Conservation (phyloP, 1,140 invertebrate genomes). For the Drosophila subpulchrella region DNA sequence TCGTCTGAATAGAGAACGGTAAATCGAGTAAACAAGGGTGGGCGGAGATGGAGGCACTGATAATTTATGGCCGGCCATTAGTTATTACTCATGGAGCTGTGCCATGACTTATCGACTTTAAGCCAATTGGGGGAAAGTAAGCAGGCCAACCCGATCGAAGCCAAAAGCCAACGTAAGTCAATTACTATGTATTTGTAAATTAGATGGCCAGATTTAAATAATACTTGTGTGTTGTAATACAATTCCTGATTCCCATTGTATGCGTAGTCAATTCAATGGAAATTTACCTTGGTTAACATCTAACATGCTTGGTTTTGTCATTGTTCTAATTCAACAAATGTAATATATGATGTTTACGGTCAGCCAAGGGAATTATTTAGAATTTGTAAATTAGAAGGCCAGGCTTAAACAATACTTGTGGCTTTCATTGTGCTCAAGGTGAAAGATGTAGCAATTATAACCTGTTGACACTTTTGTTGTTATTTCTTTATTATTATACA, state of each 20-base stretch:
- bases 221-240: background rate
- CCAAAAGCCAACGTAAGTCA: background rate
- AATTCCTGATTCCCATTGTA: background rate
- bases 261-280: background rate
- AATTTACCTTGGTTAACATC: background rate
- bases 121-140: constrained; percentile 24
- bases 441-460: too few relatives aligned
- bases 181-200: constrained; percentile 18
- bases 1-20: constrained; percentile 16
- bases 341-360: too few relatives aligned
- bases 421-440: too few relatives aligned
- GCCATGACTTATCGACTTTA: constrained; percentile 34
- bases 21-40: constrained; percentile 34
- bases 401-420: too few relatives aligned
- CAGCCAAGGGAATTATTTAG: too few relatives aligned
- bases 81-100: constrained; percentile 42
- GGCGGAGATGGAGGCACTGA: background rate
- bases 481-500: too few relatives aligned
- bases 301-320: too few relatives aligned
- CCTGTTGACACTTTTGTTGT: too few relatives aligned
- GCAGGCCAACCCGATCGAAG: constrained; percentile 2
- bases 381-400: too few relatives aligned
- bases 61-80: constrained; percentile 54
- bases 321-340: too few relatives aligned
- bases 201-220: background rate